These are phyloP conservation scores for Petrosia ficiformis DNA, from an alignment of 37 sponge, comb jelly and placozoan species.

Conservation along the genomic window DNA sequence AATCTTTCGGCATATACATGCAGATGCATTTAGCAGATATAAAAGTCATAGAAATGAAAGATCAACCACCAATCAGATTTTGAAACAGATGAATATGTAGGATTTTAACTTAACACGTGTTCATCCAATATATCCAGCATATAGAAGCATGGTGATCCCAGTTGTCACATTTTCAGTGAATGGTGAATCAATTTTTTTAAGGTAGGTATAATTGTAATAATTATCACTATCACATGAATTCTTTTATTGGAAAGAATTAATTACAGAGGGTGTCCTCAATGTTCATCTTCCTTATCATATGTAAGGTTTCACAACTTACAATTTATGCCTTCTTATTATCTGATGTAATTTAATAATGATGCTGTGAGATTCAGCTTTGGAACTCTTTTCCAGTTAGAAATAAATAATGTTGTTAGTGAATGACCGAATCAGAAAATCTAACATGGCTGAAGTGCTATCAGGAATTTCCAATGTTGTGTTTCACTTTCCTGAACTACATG, in stretches of 20 bases:
- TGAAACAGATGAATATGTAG: not conserved
- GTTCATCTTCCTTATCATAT: no score
- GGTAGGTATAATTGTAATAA: no score
- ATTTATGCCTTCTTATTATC: no score
- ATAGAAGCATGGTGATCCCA: conserved; percentile 28
- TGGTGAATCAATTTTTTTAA: conserved; percentile 26
- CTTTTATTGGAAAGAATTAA: no score
- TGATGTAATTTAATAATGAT: no score
- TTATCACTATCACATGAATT: no score
- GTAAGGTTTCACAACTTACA: no score
- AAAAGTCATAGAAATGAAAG: no score
- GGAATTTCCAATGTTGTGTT: conserved; percentile 22
- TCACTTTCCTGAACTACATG: not conserved
- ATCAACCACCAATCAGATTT: conserved; percentile 28
- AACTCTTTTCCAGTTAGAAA: not conserved
- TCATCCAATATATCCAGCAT: no score
- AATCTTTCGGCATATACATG: conserved; percentile 5
- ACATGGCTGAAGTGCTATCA: conserved; percentile 7
- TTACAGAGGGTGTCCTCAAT: no score
- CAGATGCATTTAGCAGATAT: not conserved
- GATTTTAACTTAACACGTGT: not conserved
- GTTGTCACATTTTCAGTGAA: not conserved
- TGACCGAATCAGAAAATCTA: conserved; percentile 19
- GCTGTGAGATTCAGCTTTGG: no score
- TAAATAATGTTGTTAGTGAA: not conserved